Evolutionary conservation across 2,888 invertebrate species (phyloP), one percentile per base, ranked within the genome.

Genomic region (Lithophane ornitopus): DNA sequence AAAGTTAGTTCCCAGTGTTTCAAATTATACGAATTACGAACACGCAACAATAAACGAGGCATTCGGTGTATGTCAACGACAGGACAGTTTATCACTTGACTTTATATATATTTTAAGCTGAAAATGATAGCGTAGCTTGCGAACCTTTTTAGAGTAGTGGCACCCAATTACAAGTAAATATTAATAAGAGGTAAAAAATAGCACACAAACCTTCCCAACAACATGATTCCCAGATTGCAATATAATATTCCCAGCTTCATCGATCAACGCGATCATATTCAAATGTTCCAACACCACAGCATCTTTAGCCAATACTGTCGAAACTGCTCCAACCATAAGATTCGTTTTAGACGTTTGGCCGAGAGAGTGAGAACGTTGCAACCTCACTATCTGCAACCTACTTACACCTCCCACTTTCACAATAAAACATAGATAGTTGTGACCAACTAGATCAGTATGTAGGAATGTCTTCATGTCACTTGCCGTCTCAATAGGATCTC

Each of bases 201-300:
- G 8, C 8, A 19, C 3, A 49, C 49, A 8, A 49, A 49, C 49
- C 49, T 98, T 98, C 1, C 98, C 98, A 67, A 99, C 98, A 87
- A 98, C 97, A 74, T 97, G 97, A 22, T 97, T 97, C 9, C 99
- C 99, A 0, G 98, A 98, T 93, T 99, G 99, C 73, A 99, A 95
- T 56, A 98, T 97, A 44, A 99, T 97, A 87, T 97, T 98, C 26
- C 98, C 98, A 78, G 97, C 97, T 56, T 98, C 97, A 94, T 99
- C 99, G 63, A 99, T 97, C 62, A 98, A 97, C 0, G 98, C 98
- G 73, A 99, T 97, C 98, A 99, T 98, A 90, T 98, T 98, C 90
- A 98, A 96, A 93, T 98, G 98, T 49, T 98, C 97, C 85, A 99
- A 94, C 59, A 97, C 97, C 26, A 98, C 97, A 1, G 99, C 99